Percentiles rank a stretch among this genome's conserved stretches.
phyloP scores from a whole-genome alignment of 2,113 vertebrate genomes.

The Rhegmatorhina hoffmannsi region DNA sequence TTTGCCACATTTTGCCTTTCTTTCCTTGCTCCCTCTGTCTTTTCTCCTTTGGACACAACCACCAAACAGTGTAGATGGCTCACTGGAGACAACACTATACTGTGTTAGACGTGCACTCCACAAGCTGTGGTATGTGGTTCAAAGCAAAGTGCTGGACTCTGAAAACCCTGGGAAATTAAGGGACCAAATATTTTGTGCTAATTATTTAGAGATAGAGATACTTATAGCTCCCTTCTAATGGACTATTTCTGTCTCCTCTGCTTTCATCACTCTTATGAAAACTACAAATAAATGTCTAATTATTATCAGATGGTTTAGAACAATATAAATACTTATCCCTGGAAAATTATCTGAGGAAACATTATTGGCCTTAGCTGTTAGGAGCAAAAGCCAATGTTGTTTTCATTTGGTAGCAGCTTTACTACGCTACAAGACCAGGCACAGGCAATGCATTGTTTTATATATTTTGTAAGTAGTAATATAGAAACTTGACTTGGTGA shows the following conservation, averaged over 20 bases:
- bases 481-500: not conserved
- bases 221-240: slow-evolving; percentile 4
- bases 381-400: slow-evolving; percentile 66
- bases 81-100: not conserved
- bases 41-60: not conserved
- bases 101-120: not conserved
- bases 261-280: slow-evolving; percentile 49
- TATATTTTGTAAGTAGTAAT: not conserved
- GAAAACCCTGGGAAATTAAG: not conserved
- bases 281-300: slow-evolving; percentile 82
- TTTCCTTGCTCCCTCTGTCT: accelerated
- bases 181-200: not conserved
- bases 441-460: not conserved
- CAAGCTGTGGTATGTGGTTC: not conserved
- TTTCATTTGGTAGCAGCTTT: slow-evolving; percentile 54
- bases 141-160: not conserved
- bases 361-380: slow-evolving; percentile 58
- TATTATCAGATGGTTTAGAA: slow-evolving; percentile 83
- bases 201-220: slow-evolving; percentile 33
- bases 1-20: not conserved
- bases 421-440: slow-evolving; percentile 18
- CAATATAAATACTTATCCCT: slow-evolving; percentile 74
- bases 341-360: slow-evolving; percentile 74
- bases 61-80: not conserved
- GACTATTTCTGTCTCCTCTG: slow-evolving; percentile 45